Percentiles rank a stretch among this genome's conserved stretches.
Conservation (phyloP, 2,113 vertebrate species). For the Mungos mungo region DNA sequence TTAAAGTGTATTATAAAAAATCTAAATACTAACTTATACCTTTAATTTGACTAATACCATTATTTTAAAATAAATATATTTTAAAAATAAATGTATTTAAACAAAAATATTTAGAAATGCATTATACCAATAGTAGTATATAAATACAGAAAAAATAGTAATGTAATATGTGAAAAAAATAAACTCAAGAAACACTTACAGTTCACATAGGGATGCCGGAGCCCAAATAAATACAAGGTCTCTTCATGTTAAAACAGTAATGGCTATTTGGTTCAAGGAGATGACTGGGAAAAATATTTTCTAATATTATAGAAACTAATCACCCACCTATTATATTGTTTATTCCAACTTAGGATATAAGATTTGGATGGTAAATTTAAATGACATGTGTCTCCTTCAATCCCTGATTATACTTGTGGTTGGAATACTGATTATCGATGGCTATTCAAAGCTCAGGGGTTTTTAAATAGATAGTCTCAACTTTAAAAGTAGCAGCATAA, state of each 20-base stretch:
- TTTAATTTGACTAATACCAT: background rate
- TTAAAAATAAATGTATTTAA: background rate
- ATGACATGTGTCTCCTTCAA: background rate
- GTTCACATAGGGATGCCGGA: background rate
- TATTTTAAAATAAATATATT: background rate
- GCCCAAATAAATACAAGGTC: background rate
- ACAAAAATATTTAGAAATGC: background rate
- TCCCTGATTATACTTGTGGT: background rate
- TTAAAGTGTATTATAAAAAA: background rate
- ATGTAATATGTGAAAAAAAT: background rate
- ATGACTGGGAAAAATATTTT: background rate
- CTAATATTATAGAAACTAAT: background rate
- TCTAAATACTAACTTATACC: background rate
- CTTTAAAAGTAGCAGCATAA: background rate
- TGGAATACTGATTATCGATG: background rate
- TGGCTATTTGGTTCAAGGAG: background rate
- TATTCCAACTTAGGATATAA: background rate
- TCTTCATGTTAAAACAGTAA: background rate
- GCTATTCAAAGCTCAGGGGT: background rate
- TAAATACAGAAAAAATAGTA: background rate
- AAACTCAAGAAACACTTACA: background rate
- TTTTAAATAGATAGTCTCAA: background rate
- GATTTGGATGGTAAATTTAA: background rate
- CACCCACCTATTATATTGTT: background rate
- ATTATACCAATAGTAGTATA: background rate